Conservation (phyloP, 2,888 invertebrate genomes). For the Idaea dimidiata region DNA sequence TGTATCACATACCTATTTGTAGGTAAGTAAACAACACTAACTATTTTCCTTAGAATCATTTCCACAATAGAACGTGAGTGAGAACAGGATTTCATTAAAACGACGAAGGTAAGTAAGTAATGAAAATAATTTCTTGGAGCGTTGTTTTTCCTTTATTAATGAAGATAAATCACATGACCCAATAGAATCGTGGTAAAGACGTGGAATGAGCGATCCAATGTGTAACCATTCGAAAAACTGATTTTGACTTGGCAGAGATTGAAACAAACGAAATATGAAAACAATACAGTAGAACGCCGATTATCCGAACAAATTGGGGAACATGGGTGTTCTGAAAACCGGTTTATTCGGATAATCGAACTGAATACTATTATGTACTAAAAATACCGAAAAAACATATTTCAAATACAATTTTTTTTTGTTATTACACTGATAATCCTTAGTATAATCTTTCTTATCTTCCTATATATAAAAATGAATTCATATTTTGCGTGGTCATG, state of each 20-base stretch:
- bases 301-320: too few relatives aligned
- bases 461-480: too few relatives aligned
- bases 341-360: too few relatives aligned
- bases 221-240: not conserved
- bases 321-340: too few relatives aligned
- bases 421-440: too few relatives aligned
- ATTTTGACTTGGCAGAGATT: not conserved
- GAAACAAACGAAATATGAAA: not conserved
- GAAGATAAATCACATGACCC: not conserved
- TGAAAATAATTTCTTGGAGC: not conserved
- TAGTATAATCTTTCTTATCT: too few relatives aligned
- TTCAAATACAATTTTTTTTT: too few relatives aligned
- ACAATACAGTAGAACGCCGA: not conserved
- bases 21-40: too few relatives aligned
- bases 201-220: not conserved
- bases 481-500: too few relatives aligned
- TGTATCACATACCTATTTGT: too few relatives aligned
- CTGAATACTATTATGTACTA: too few relatives aligned
- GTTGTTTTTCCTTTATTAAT: constrained; percentile 5
- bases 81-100: not conserved
- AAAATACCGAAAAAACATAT: too few relatives aligned
- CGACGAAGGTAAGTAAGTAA: not conserved
- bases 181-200: not conserved
- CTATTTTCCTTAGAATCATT: not conserved
- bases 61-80: not conserved